Percentiles rank a stretch among this genome's conserved stretches.
Conservation (phyloP, 2,113 vertebrate genomes). For the Drymodes brunneopygia region DNA sequence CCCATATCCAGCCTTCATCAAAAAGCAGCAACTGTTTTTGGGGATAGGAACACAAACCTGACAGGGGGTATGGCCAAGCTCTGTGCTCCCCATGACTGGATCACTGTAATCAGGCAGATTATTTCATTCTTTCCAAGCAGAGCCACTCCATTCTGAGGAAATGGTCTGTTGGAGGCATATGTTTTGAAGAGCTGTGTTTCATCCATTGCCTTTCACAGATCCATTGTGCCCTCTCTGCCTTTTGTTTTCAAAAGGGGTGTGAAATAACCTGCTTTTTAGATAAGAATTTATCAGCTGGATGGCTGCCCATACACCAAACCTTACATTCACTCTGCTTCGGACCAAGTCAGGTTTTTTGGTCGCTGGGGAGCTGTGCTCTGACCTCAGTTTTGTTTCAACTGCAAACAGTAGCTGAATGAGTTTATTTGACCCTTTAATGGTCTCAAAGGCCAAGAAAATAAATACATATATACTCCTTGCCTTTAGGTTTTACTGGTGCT, state of each 20-base stretch:
- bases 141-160: not conserved
- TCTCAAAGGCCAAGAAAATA: not conserved
- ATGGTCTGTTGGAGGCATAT: not conserved
- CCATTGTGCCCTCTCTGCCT: not conserved
- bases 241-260: constrained; percentile 25
- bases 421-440: not conserved
- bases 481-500: not conserved
- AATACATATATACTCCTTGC: not conserved
- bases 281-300: constrained; percentile 4
- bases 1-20: not conserved
- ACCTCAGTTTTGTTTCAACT: constrained; percentile 26
- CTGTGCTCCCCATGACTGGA: not conserved
- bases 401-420: constrained; percentile 19
- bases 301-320: not conserved
- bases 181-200: not conserved
- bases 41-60: not conserved
- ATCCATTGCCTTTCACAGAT: not conserved
- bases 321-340: not conserved
- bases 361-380: not conserved
- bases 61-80: not conserved
- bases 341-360: not conserved
- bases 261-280: constrained; percentile 3
- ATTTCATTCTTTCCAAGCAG: not conserved
- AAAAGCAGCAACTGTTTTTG: not conserved
- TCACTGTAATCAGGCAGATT: not conserved